A percentile compares a stretch with the other conserved stretches of the same genome.
These are phyloP conservation scores for Ophion slaviceki DNA, from an alignment of 2,888 invertebrate species.

Conservation along the genomic window DNA sequence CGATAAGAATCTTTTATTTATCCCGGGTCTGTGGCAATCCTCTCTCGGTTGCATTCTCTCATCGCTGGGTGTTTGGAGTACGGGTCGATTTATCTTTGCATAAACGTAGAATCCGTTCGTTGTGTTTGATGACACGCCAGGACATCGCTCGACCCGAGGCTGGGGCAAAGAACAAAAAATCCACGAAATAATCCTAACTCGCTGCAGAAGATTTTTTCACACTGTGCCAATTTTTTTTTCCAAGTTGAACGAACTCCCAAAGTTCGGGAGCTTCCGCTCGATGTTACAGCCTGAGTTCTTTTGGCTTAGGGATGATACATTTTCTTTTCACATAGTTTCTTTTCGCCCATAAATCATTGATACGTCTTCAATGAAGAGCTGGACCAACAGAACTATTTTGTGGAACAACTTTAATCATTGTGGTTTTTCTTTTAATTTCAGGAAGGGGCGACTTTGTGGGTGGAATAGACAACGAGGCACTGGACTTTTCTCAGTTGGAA, in stretches of 20 bases:
- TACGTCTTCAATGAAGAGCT: neutral
- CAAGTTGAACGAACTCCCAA: neutral
- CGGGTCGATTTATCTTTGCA: conserved; percentile 66
- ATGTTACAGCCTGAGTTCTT: too few species aligned
- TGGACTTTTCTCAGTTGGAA: conserved; percentile 92
- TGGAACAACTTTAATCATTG: neutral
- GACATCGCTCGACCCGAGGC: neutral
- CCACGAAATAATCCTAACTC: neutral
- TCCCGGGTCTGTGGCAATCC: conserved; percentile 44
- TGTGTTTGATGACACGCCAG: conserved; percentile 4
- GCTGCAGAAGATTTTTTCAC: conserved; percentile 6
- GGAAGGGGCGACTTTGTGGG: conserved; percentile 92
- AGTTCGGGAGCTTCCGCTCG: neutral
- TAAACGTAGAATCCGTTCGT: conserved; percentile 58
- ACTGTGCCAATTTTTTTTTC: neutral
- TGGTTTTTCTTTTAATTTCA: conserved; percentile 76
- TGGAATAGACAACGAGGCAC: conserved; percentile 93
- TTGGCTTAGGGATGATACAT: too few species aligned
- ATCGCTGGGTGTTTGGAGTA: conserved; percentile 57
- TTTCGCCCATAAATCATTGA: neutral
- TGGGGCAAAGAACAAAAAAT: conserved; percentile 21
- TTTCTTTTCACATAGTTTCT: too few species aligned
- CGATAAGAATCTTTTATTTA: conserved; percentile 57
- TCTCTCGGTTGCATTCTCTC: conserved; percentile 60
- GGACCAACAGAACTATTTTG: neutral